phyloP scores from a whole-genome alignment of 1,140 invertebrate genomes.

The Psix sp. region DNA sequence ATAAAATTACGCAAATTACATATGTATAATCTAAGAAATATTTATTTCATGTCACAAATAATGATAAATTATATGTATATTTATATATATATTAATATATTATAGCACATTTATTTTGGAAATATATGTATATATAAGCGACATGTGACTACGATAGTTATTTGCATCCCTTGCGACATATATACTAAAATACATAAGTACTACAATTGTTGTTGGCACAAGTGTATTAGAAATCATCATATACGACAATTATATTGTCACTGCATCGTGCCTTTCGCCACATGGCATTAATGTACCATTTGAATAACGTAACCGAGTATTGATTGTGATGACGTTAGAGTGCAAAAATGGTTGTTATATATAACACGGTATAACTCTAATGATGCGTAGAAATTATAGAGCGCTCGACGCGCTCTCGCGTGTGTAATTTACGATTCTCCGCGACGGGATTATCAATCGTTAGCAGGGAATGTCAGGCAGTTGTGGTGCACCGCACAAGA shows the following conservation, averaged over 20 bases:
- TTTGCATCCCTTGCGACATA: too few relatives aligned
- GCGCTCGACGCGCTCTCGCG: slow-evolving; percentile 46
- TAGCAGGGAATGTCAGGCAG: slow-evolving; percentile 59
- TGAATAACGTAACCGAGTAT: slow-evolving; percentile 18
- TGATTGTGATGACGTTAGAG: slow-evolving; percentile 36
- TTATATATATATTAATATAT: too few relatives aligned
- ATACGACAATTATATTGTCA: slow-evolving; percentile 8
- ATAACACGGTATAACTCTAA: slow-evolving; percentile 48
- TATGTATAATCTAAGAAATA: too few relatives aligned
- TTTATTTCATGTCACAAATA: too few relatives aligned
- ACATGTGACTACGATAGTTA: too few relatives aligned
- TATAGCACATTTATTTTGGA: too few relatives aligned
- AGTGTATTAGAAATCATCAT: too few relatives aligned
- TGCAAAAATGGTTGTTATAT: slow-evolving; percentile 47
- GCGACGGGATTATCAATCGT: slow-evolving; percentile 60
- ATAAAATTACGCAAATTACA: too few relatives aligned
- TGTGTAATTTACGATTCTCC: slow-evolving; percentile 58
- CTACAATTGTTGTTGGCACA: too few relatives aligned
- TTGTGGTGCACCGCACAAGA: slow-evolving; percentile 59
- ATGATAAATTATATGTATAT: too few relatives aligned
- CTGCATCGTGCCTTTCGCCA: neutral
- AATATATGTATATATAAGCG: too few relatives aligned
- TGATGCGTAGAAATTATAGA: slow-evolving; percentile 54
- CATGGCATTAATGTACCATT: slow-evolving; percentile 5
- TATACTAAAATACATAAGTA: too few relatives aligned